A percentile compares a stretch with the other conserved stretches of the same genome.
These are phyloP conservation scores for Drosophila paulistorum DNA, from an alignment of 1,140 invertebrate species.

Conservation along the genomic window DNA sequence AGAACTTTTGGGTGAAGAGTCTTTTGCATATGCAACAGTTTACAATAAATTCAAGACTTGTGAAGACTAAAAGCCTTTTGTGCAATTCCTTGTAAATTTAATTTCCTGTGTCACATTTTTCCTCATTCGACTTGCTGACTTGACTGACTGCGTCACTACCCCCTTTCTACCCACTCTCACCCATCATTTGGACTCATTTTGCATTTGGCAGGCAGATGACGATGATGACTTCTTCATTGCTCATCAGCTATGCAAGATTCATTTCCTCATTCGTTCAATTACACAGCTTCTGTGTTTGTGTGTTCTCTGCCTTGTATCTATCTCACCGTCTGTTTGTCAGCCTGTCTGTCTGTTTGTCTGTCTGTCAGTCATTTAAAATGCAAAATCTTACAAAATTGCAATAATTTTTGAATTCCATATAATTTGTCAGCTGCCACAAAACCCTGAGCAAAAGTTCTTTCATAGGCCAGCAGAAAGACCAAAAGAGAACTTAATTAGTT, in stretches of 20 bases:
- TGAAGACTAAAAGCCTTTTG: slow-evolving; percentile 27
- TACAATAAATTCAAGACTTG: slow-evolving; percentile 1
- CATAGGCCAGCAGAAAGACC: neutral
- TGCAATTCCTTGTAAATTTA: slow-evolving; percentile 74
- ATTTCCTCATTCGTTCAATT: slow-evolving; percentile 56
- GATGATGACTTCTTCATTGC: slow-evolving; percentile 33
- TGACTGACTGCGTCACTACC: neutral
- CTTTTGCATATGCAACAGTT: slow-evolving; percentile 57
- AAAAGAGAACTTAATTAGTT: slow-evolving; percentile 54
- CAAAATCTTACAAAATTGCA: slow-evolving; percentile 18
- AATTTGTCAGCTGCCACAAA: slow-evolving; percentile 41
- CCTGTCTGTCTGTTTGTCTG: too few species aligned
- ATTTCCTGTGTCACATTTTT: slow-evolving; percentile 69
- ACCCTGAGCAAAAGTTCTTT: slow-evolving; percentile 15
- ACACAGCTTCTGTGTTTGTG: slow-evolving; percentile 27
- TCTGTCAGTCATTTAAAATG: neutral
- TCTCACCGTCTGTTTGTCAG: neutral
- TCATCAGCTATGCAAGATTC: slow-evolving; percentile 58
- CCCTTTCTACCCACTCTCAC: neutral
- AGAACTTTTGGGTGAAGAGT: too few species aligned
- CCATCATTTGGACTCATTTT: neutral
- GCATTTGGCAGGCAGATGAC: slow-evolving; percentile 32
- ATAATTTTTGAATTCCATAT: slow-evolving; percentile 34
- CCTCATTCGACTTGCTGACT: slow-evolving; percentile 30
- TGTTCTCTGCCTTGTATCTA: neutral